These are phyloP conservation scores for Drosophila pseudoobscura DNA, from an alignment of 1,140 invertebrate genomes.

Conservation along the genomic window DNA sequence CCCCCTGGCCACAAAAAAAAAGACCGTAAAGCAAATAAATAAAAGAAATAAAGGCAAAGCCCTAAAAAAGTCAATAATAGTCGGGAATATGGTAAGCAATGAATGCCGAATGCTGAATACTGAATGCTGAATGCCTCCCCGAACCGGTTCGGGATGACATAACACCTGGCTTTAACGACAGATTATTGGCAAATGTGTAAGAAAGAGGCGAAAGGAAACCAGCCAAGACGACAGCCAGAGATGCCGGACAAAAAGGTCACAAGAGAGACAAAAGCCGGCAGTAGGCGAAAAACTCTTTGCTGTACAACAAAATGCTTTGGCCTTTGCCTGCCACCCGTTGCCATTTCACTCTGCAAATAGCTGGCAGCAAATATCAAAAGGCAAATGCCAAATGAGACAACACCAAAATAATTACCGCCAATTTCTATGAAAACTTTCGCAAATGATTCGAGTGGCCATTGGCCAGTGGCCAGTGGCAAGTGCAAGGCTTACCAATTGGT, in stretches of 20 bases:
- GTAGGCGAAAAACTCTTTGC: slow-evolving; percentile 23
- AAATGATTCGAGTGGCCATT: slow-evolving; percentile 32
- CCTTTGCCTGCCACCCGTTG: slow-evolving; percentile 33
- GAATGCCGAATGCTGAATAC: slow-evolving; percentile 22
- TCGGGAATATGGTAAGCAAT: slow-evolving; percentile 55
- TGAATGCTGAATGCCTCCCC: slow-evolving; percentile 13
- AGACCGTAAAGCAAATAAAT: slow-evolving; percentile 17
- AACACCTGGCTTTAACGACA: slow-evolving; percentile 68
- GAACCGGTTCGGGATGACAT: slow-evolving; percentile 75
- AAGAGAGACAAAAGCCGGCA: slow-evolving; percentile 57
- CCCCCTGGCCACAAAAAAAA: background rate
- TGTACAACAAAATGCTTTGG: slow-evolving; percentile 26
- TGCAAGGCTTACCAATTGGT: slow-evolving; percentile 73
- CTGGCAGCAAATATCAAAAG: slow-evolving; percentile 40
- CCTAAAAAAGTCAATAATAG: slow-evolving; percentile 60
- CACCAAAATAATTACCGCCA: slow-evolving; percentile 36
- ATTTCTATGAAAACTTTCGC: slow-evolving; percentile 65
- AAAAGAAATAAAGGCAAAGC: slow-evolving; percentile 46
- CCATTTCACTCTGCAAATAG: slow-evolving; percentile 42
- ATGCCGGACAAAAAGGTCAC: slow-evolving; percentile 61
- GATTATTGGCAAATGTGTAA: slow-evolving; percentile 64
- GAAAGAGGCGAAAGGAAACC: slow-evolving; percentile 14
- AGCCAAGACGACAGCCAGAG: slow-evolving; percentile 3
- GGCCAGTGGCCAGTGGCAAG: slow-evolving; percentile 27
- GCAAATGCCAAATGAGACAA: slow-evolving; percentile 58